A percentile compares a stretch with the other conserved stretches of the same genome.
phyloP scores from a whole-genome alignment of 2,888 invertebrate species.

The Pristionchus arcanus region DNA sequence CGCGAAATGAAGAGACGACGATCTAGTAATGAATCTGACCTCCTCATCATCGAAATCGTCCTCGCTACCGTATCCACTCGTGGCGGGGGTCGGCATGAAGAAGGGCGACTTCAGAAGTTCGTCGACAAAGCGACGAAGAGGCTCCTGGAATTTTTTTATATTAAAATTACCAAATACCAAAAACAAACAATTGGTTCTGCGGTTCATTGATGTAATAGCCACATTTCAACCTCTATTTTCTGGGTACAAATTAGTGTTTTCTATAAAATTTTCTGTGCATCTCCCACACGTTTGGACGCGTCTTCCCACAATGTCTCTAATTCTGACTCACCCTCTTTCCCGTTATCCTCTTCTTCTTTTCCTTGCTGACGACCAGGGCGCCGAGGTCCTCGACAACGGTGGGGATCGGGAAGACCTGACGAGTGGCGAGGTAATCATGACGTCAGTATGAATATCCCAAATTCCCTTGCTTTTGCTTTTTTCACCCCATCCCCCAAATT shows the following conservation, averaged over 20 bases:
- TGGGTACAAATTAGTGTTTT: background rate
- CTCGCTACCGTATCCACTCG: constrained; percentile 13
- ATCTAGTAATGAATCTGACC: background rate
- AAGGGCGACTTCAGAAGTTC: constrained; percentile 28
- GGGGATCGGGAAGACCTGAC: background rate
- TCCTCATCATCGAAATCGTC: constrained; percentile 16
- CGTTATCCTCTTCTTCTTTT: background rate
- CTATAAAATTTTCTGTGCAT: background rate
- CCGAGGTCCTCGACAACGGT: constrained; percentile 5
- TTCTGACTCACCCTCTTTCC: constrained; percentile 1
- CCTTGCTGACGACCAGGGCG: constrained; percentile 28
- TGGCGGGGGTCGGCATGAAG: background rate
- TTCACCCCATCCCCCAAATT: too few relatives aligned
- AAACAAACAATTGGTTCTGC: background rate
- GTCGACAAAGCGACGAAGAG: constrained; percentile 10
- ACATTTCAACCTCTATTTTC: background rate
- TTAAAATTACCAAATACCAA: background rate
- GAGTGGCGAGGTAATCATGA: too few relatives aligned
- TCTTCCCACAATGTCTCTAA: background rate
- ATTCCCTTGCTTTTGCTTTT: too few relatives aligned
- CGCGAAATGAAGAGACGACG: too few relatives aligned
- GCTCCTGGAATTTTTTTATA: background rate
- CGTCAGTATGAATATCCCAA: too few relatives aligned
- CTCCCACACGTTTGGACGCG: background rate
- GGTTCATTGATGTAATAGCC: background rate